phyloP scores from a whole-genome alignment of 2,113 vertebrate genomes.

The Dasyornis broadbenti region DNA sequence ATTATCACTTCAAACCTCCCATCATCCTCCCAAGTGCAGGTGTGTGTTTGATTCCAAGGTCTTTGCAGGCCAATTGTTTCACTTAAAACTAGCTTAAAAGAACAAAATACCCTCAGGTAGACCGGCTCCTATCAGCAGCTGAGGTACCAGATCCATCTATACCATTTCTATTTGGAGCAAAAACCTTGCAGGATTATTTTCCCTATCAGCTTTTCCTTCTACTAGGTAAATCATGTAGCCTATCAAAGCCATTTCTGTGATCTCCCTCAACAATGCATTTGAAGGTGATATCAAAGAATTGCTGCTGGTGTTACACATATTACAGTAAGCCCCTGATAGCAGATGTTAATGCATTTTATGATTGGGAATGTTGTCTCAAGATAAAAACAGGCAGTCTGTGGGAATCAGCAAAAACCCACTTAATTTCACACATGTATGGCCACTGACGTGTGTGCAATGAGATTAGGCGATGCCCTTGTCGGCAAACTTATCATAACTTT shows the following conservation, averaged over 20 bases:
- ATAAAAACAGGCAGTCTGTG: constrained; percentile 60
- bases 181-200: constrained; percentile 41
- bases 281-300: constrained; percentile 55
- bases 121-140: not conserved
- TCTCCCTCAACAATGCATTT: constrained; percentile 46
- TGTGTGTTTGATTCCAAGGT: not conserved
- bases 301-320: constrained; percentile 43
- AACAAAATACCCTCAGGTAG: constrained; percentile 5
- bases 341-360: constrained; percentile 54
- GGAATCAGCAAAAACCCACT: constrained; percentile 42
- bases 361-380: constrained; percentile 50
- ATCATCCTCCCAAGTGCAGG: not conserved
- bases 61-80: not conserved
- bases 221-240: constrained; percentile 39
- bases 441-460: constrained; percentile 26
- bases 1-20: not conserved
- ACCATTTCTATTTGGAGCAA: not conserved
- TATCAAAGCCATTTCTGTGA: constrained; percentile 53
- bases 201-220: constrained; percentile 43
- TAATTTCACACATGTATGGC: constrained; percentile 67
- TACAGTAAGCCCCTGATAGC: constrained; percentile 61
- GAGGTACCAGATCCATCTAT: not conserved
- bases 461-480: constrained; percentile 47
- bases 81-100: not conserved
- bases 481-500: constrained; percentile 56